These are phyloP conservation scores for Hemaris fuciformis DNA, from an alignment of 2,888 invertebrate genomes.

Conservation along the genomic window DNA sequence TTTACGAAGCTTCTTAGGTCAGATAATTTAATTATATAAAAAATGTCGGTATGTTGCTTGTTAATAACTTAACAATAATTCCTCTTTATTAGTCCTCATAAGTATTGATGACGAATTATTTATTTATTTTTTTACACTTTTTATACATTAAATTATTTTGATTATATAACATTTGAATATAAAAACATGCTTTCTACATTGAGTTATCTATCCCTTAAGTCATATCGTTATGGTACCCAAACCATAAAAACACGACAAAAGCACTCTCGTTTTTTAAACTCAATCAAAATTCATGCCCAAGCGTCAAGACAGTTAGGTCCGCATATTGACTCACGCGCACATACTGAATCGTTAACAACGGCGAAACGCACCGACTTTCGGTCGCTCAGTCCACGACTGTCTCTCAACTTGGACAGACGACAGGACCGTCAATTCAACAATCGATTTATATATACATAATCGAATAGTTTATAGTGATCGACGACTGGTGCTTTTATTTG, in stretches of 20 bases:
- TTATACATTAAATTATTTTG: too few relatives aligned
- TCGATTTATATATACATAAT: slow-evolving; percentile 40
- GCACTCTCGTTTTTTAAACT: slow-evolving; percentile 68
- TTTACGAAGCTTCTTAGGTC: too few relatives aligned
- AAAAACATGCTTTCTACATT: not conserved
- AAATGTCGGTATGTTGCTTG: too few relatives aligned
- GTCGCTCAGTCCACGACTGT: slow-evolving; percentile 74
- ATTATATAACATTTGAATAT: too few relatives aligned
- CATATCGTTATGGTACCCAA: not conserved
- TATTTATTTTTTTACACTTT: too few relatives aligned
- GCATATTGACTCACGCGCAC: slow-evolving; percentile 62
- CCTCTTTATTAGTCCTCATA: too few relatives aligned
- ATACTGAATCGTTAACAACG: slow-evolving; percentile 61
- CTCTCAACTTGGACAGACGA: slow-evolving; percentile 69
- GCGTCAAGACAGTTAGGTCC: slow-evolving; percentile 73
- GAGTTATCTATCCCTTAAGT: not conserved
- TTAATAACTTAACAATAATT: too few relatives aligned
- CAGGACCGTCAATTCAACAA: slow-evolving; percentile 50
- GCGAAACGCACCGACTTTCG: slow-evolving; percentile 57
- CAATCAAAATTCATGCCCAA: slow-evolving; percentile 68
- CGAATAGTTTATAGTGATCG: slow-evolving; percentile 39
- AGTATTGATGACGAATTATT: too few relatives aligned
- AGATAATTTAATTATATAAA: too few relatives aligned
- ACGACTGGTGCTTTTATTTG: slow-evolving; percentile 27
- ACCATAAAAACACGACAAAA: slow-evolving; percentile 23